phyloP scores from a whole-genome alignment of 2,113 vertebrate species.

The Pagrus major region DNA sequence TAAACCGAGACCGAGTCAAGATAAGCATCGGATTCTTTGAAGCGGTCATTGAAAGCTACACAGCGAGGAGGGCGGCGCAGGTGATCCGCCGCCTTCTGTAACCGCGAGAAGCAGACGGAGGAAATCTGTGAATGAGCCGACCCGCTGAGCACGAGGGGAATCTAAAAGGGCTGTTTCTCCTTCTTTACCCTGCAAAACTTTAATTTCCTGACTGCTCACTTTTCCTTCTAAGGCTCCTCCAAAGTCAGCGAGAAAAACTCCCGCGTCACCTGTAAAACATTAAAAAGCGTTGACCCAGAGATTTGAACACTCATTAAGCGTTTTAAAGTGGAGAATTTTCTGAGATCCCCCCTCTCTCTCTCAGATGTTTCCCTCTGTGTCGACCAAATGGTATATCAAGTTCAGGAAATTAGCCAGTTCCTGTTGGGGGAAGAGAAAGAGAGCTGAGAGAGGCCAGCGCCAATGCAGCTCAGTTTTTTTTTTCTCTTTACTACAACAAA shows the following conservation, averaged over 20 bases:
- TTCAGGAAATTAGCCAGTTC: conserved; percentile 86
- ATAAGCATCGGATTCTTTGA: conserved; percentile 39
- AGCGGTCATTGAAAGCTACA: conserved; percentile 14
- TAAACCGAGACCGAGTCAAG: conserved; percentile 11
- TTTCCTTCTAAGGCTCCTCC: conserved; percentile 61
- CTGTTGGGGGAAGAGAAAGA: conserved; percentile 78
- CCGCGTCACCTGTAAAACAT: conserved; percentile 76
- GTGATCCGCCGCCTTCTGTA: conserved; percentile 17
- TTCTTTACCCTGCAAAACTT: conserved; percentile 43
- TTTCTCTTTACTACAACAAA: conserved; percentile 47
- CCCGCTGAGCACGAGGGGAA: conserved; percentile 32
- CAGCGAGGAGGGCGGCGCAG: conserved; percentile 5
- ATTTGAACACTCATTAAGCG: conserved; percentile 76
- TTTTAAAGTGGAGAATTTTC: conserved; percentile 67
- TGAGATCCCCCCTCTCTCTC: conserved; percentile 57
- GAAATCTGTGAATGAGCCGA: conserved; percentile 45
- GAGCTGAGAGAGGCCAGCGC: conserved; percentile 53
- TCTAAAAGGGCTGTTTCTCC: conserved; percentile 20
- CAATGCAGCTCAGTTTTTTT: conserved; percentile 48
- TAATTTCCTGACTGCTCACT: conserved; percentile 67
- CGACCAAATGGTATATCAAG: conserved; percentile 79
- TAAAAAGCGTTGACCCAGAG: conserved; percentile 73
- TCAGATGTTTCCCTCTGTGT: conserved; percentile 75
- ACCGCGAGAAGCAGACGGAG: not conserved
- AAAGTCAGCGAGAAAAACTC: conserved; percentile 41